phyloP scores from a whole-genome alignment of 2,113 vertebrate genomes.

The Pardalotus punctatus region DNA sequence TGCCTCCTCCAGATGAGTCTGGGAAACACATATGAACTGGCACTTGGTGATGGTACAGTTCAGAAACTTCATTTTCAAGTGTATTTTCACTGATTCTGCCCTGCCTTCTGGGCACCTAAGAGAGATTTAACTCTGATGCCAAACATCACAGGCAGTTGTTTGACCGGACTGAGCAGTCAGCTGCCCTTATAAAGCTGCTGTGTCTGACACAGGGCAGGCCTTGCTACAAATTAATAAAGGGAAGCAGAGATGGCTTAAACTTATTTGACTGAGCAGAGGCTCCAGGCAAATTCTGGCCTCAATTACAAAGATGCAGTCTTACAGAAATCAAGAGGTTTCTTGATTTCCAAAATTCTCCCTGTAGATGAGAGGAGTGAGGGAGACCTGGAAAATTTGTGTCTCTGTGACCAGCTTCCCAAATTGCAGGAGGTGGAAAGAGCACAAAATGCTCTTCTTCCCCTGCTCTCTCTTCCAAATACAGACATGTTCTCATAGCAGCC shows the following conservation, averaged over 20 bases:
- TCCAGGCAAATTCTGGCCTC: not conserved
- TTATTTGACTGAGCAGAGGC: not conserved
- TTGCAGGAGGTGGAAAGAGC: not conserved
- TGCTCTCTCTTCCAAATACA: not conserved
- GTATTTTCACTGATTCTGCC: not conserved
- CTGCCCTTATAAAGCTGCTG: not conserved
- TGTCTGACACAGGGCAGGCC: not conserved
- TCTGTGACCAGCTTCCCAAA: not conserved
- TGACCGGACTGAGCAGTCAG: not conserved
- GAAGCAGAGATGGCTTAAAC: not conserved
- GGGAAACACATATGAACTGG: not conserved
- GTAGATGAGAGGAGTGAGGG: not conserved
- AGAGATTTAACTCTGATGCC: not conserved
- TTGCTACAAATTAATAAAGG: not conserved
- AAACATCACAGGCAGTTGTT: not conserved
- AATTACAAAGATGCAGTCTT: not conserved
- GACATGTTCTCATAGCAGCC: not conserved
- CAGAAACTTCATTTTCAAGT: too few relatives aligned
- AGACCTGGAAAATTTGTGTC: not conserved
- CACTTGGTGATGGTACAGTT: not conserved
- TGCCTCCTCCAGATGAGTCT: not conserved
- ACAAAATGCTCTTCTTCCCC: not conserved
- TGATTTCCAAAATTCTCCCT: not conserved
- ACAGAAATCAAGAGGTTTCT: not conserved
- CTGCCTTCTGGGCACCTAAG: not conserved